Conservation (phyloP, 1,140 invertebrate species). For the Babylonia areolata region DNA sequence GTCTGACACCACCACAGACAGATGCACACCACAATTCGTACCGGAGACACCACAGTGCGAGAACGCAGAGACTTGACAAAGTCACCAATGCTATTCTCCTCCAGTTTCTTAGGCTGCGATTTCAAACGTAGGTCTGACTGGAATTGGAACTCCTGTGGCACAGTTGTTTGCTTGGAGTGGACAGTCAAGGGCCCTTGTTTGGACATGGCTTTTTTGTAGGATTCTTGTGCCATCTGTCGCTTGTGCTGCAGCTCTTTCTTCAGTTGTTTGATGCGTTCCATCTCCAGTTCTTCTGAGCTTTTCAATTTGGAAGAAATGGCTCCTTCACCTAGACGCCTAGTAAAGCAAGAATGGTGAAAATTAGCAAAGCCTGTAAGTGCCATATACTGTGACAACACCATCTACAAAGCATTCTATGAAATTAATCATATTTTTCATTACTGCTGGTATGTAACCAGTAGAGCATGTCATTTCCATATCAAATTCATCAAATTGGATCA, state of each 20-base stretch:
- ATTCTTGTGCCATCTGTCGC: slow-evolving; percentile 59
- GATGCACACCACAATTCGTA: background rate
- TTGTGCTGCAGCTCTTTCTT: slow-evolving; percentile 62
- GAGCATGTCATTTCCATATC: too few relatives aligned
- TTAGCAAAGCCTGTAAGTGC: too few relatives aligned
- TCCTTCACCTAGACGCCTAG: background rate
- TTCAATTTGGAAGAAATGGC: slow-evolving; percentile 45
- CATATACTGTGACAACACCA: too few relatives aligned
- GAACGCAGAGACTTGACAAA: slow-evolving; percentile 59
- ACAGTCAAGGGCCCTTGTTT: slow-evolving; percentile 46
- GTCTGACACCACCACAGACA: too few relatives aligned
- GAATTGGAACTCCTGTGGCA: slow-evolving; percentile 65
- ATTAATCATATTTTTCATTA: too few relatives aligned
- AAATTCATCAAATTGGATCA: too few relatives aligned
- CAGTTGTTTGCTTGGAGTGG: slow-evolving; percentile 56
- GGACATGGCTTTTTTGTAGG: slow-evolving; percentile 57
- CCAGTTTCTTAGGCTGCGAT: slow-evolving; percentile 27
- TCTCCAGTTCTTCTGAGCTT: slow-evolving; percentile 65
- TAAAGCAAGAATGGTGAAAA: background rate
- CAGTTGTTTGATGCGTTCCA: slow-evolving; percentile 65
- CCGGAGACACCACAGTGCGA: slow-evolving; percentile 36
- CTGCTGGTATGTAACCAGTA: too few relatives aligned
- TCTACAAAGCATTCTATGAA: too few relatives aligned
- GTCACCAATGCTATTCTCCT: slow-evolving; percentile 48
- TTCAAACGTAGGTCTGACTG: slow-evolving; percentile 66